Evolutionary conservation across 2,888 invertebrate genomes (phyloP).

Genomic region (Scelioninae gen. 1): DNA sequence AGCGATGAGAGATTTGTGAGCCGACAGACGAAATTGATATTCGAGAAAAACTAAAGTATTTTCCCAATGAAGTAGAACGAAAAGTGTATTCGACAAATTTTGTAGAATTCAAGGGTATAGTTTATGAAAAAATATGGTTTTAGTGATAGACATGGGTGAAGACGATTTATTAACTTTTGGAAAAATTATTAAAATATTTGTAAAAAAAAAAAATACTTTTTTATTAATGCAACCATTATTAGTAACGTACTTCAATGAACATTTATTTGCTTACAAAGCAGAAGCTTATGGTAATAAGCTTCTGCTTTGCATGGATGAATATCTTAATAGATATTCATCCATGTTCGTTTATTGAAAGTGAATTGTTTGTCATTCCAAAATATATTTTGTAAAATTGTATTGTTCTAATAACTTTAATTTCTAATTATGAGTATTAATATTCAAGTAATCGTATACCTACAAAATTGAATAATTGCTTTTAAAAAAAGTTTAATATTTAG

Average conservation of each 20-base stretch:
- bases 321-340: slow-evolving; percentile 23
- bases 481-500: too few relatives aligned
- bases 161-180: slow-evolving; percentile 26
- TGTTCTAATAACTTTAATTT: too few relatives aligned
- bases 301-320: slow-evolving; percentile 8
- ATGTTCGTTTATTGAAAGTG: slow-evolving; percentile 21
- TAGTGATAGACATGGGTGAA: slow-evolving; percentile 20
- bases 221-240: slow-evolving; percentile 30
- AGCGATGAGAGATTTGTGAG: slow-evolving; percentile 12
- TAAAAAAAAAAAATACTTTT: slow-evolving; percentile 6
- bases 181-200: slow-evolving; percentile 29
- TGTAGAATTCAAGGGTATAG: slow-evolving; percentile 10
- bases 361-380: slow-evolving; percentile 26
- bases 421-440: too few relatives aligned
- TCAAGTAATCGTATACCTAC: too few relatives aligned
- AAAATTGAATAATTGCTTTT: too few relatives aligned
- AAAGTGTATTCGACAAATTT: slow-evolving; percentile 11
- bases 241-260: slow-evolving; percentile 19
- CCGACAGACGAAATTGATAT: slow-evolving; percentile 27
- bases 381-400: slow-evolving; percentile 24
- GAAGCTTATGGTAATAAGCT: not conserved
- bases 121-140: slow-evolving; percentile 30
- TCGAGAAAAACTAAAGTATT: slow-evolving; percentile 33
- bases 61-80: not conserved
- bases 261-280: slow-evolving; percentile 29